A percentile compares a stretch with the other conserved stretches of the same genome.
Evolutionary conservation across 2,113 vertebrate genomes (phyloP).

Genomic region (Cygnus buccinator): DNA sequence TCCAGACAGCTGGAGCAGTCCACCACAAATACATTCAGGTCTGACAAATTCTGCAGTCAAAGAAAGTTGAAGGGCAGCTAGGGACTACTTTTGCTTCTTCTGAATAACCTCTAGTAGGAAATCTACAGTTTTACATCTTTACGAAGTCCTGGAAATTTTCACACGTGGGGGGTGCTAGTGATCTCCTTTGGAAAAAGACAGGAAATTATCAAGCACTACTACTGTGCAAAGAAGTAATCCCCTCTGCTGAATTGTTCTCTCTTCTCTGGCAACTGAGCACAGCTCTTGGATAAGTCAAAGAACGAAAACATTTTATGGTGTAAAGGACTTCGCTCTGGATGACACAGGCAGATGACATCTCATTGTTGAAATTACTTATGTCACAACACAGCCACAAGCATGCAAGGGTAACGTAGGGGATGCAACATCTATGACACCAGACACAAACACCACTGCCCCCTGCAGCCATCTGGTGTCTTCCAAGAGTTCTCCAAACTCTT

Average conservation of each 20-base stretch:
- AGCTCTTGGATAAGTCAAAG: neutral
- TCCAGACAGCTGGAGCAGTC: neutral
- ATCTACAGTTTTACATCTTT: neutral
- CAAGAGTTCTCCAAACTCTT: neutral
- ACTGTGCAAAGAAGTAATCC: neutral
- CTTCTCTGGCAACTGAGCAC: neutral
- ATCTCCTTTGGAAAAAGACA: neutral
- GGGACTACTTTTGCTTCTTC: neutral
- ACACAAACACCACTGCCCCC: neutral
- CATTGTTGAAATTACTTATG: neutral
- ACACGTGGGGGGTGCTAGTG: rapidly evolving
- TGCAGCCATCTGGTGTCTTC: neutral
- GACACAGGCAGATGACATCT: neutral
- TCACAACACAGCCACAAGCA: neutral
- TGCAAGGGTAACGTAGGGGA: neutral
- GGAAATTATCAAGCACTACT: neutral
- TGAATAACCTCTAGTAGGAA: neutral
- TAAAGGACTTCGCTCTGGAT: neutral
- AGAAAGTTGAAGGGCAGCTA: neutral
- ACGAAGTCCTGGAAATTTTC: neutral
- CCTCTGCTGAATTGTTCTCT: neutral
- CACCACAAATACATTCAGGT: neutral
- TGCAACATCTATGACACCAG: neutral
- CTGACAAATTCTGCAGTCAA: neutral
- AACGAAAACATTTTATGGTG: neutral